These are phyloP conservation scores for Cerastoderma edule DNA, from an alignment of 2,888 invertebrate genomes.

Conservation along the genomic window DNA sequence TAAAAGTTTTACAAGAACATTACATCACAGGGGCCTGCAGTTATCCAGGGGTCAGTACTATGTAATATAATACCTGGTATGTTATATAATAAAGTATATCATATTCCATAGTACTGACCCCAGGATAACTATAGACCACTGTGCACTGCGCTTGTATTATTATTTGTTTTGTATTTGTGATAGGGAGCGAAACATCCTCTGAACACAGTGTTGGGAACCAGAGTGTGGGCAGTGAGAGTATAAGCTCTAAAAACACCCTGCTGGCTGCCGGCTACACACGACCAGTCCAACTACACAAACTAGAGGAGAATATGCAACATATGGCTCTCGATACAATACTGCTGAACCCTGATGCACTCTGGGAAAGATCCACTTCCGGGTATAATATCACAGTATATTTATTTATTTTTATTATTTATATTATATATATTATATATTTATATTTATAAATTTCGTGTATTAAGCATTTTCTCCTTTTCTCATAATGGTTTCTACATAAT, in stretches of 20 bases:
- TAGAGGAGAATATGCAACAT: slow-evolving; percentile 78
- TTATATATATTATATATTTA: too few relatives aligned
- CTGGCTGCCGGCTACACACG: slow-evolving; percentile 85
- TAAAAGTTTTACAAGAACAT: too few relatives aligned
- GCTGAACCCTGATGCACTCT: slow-evolving; percentile 92
- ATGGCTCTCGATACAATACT: slow-evolving; percentile 83
- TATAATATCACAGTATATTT: too few relatives aligned
- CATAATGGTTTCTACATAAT: slow-evolving; percentile 2
- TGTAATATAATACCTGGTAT: too few relatives aligned
- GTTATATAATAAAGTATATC: too few relatives aligned
- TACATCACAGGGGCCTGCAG: too few relatives aligned
- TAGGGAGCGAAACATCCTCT: slow-evolving; percentile 87
- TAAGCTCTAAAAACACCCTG: slow-evolving; percentile 91
- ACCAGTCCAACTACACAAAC: slow-evolving; percentile 61
- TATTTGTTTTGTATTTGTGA: too few relatives aligned
- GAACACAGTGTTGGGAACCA: slow-evolving; percentile 86
- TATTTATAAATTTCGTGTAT: neutral
- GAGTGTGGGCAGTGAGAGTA: slow-evolving; percentile 80
- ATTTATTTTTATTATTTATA: too few relatives aligned
- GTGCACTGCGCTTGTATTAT: too few relatives aligned
- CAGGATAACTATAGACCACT: too few relatives aligned
- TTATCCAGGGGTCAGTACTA: too few relatives aligned
- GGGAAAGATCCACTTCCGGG: slow-evolving; percentile 87
- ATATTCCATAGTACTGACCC: too few relatives aligned
- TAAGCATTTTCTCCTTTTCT: neutral